phyloP scores from a whole-genome alignment of 1,140 invertebrate genomes.

The Triops longicaudatus region DNA sequence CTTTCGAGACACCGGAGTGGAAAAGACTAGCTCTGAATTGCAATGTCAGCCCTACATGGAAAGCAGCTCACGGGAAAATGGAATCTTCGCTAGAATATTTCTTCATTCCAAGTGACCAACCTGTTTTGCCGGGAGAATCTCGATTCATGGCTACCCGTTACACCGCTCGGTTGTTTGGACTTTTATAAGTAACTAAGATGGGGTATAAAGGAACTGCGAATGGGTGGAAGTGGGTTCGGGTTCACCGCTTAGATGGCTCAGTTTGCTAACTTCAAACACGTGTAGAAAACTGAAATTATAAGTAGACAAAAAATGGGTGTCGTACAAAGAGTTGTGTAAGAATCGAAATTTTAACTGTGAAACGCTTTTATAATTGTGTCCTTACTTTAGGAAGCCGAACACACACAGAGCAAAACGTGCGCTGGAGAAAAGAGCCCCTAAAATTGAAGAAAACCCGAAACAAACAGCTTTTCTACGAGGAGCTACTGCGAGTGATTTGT shows the following conservation, averaged over 20 bases:
- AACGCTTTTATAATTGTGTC: neutral
- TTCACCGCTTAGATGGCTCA: neutral
- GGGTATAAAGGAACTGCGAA: too few species aligned
- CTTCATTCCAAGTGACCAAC: too few species aligned
- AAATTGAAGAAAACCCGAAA: slow-evolving; percentile 82
- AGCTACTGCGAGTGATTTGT: slow-evolving; percentile 65
- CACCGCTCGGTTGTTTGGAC: too few species aligned
- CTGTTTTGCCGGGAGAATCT: too few species aligned
- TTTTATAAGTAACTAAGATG: too few species aligned
- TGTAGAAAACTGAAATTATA: neutral
- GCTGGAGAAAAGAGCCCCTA: slow-evolving; percentile 69
- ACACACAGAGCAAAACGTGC: slow-evolving; percentile 79
- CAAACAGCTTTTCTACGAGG: slow-evolving; percentile 76
- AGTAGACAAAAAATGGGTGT: slow-evolving; percentile 30
- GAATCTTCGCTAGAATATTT: too few species aligned
- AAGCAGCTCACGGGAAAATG: too few species aligned
- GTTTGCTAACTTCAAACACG: neutral
- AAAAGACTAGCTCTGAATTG: too few species aligned
- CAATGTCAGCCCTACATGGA: too few species aligned
- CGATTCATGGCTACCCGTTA: too few species aligned
- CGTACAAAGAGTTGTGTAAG: slow-evolving; percentile 33
- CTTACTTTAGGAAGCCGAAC: slow-evolving; percentile 68
- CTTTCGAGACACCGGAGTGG: too few species aligned
- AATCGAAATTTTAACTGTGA: slow-evolving; percentile 21
- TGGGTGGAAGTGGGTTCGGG: neutral